Evolutionary conservation across 1,140 invertebrate genomes (phyloP).

Genomic region (Magallana ariakensis): DNA sequence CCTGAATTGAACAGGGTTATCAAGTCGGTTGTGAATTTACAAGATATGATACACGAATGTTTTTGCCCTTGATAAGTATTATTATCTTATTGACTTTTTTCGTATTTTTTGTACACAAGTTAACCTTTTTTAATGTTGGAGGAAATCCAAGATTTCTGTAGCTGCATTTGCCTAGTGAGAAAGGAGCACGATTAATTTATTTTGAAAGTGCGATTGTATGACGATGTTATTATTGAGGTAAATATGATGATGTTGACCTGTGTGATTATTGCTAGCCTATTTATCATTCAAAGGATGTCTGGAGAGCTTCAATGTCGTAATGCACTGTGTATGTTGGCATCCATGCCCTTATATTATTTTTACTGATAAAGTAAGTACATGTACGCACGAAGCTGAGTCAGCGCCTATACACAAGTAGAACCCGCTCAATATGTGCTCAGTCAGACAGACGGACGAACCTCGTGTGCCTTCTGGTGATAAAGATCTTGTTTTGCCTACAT

Average conservation of each 20-base stretch:
- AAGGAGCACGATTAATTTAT: background rate
- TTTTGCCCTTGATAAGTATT: conserved; percentile 18
- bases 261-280: too few species aligned
- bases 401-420: too few species aligned
- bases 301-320: too few species aligned
- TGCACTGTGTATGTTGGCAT: too few species aligned
- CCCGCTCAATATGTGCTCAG: too few species aligned
- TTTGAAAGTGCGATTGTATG: too few species aligned
- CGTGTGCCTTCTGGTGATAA: background rate
- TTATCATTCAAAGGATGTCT: too few species aligned
- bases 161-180: background rate
- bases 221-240: too few species aligned
- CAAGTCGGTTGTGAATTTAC: background rate
- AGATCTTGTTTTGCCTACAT: background rate
- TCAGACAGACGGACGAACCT: background rate
- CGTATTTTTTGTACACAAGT: background rate
- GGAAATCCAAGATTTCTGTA: background rate
- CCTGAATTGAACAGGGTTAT: background rate
- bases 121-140: background rate
- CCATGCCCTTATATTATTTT: too few species aligned
- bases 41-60: background rate
- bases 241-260: too few species aligned
- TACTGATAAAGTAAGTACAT: too few species aligned
- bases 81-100: background rate
- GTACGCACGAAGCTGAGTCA: too few species aligned